phyloP scores from a whole-genome alignment of 2,888 invertebrate species.

The Mongoloraphidia duomilia region DNA sequence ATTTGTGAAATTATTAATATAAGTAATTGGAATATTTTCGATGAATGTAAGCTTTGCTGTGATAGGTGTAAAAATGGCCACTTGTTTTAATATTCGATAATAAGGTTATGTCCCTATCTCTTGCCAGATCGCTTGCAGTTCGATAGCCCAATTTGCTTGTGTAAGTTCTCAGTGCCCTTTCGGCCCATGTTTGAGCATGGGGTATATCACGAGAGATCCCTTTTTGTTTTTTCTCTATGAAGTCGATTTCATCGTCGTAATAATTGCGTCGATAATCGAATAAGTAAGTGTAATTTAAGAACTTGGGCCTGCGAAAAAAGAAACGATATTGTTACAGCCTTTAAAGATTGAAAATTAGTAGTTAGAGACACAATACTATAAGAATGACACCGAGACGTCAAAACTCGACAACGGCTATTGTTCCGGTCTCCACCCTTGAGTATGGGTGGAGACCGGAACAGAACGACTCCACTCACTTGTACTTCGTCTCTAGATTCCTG shows the following conservation, averaged over 20 bases:
- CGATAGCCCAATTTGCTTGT: constrained; percentile 25
- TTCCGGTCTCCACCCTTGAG: too few species aligned
- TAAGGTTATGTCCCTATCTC: constrained; percentile 28
- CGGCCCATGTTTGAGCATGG: constrained; percentile 73
- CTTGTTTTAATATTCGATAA: constrained; percentile 48
- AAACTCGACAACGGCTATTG: too few species aligned
- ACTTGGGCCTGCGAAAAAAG: constrained; percentile 46
- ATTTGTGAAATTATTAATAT: neutral
- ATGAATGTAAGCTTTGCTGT: constrained; percentile 59
- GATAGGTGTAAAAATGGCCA: constrained; percentile 56
- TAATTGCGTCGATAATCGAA: constrained; percentile 76
- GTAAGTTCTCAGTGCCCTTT: constrained; percentile 62
- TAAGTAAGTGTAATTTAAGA: constrained; percentile 67
- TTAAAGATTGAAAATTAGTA: neutral
- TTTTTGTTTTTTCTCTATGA: constrained; percentile 58
- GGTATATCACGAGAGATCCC: constrained; percentile 55
- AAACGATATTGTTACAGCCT: neutral
- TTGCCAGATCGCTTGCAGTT: constrained; percentile 19
- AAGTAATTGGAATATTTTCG: constrained; percentile 45
- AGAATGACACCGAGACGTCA: too few species aligned
- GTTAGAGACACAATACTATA: too few species aligned
- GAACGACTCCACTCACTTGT: too few species aligned
- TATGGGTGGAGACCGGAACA: too few species aligned
- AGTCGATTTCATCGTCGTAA: constrained; percentile 74
- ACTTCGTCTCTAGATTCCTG: too few species aligned